phyloP scores from a whole-genome alignment of 2,113 vertebrate genomes.

The Nibea coibor region DNA sequence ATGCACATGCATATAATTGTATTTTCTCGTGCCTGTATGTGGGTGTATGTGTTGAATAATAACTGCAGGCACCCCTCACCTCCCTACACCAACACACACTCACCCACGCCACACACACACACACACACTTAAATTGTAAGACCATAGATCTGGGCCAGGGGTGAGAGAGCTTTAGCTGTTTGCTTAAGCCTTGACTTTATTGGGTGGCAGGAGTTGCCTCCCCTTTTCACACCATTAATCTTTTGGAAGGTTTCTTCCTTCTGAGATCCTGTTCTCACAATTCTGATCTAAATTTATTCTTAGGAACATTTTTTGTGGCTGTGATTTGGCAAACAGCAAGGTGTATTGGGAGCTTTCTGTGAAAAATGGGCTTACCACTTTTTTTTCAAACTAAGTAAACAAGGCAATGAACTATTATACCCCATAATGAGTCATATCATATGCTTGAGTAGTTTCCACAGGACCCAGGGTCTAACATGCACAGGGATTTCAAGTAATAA shows the following conservation, averaged over 20 bases:
- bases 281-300: constrained; percentile 59
- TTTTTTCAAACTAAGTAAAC: constrained; percentile 53
- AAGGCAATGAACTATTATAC: constrained; percentile 48
- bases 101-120: constrained; percentile 12
- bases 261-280: constrained; percentile 64
- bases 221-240: constrained; percentile 71
- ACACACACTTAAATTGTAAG: constrained; percentile 27
- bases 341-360: constrained; percentile 40
- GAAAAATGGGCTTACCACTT: constrained; percentile 41
- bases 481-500: constrained; percentile 40
- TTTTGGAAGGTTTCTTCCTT: constrained; percentile 65
- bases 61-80: background rate
- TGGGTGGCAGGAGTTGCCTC: constrained; percentile 61
- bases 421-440: constrained; percentile 45
- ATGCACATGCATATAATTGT: background rate
- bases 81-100: background rate
- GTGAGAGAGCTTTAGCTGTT: constrained; percentile 60
- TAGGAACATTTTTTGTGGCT: constrained; percentile 54
- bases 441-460: constrained; percentile 41
- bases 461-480: constrained; percentile 26
- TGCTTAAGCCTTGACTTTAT: constrained; percentile 66
- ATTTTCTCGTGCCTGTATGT: background rate
- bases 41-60: constrained; percentile 11
- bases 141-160: constrained; percentile 51
- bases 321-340: constrained; percentile 65